These are phyloP conservation scores for Autographa gamma DNA, from an alignment of 2,888 invertebrate species.

Conservation along the genomic window DNA sequence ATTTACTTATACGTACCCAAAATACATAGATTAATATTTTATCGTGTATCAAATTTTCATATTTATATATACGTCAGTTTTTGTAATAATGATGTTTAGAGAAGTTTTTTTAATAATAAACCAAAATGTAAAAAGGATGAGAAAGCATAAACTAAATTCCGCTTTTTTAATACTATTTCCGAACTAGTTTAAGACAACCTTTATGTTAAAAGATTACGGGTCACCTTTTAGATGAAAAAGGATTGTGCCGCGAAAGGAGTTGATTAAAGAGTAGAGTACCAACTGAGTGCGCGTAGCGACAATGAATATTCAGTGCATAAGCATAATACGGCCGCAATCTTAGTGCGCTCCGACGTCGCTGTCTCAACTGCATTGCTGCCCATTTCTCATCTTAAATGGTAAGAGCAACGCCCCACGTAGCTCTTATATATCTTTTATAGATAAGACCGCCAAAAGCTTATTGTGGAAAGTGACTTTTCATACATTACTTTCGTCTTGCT, in stretches of 20 bases:
- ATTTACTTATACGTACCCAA: not conserved
- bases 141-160: not conserved
- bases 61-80: too few relatives aligned
- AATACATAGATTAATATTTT: not conserved
- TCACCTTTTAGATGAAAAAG: conserved; percentile 31
- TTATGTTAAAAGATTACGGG: conserved; percentile 14
- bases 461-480: not conserved
- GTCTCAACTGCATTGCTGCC: conserved; percentile 80
- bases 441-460: not conserved
- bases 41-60: not conserved
- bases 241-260: conserved; percentile 68
- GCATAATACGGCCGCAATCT: conserved; percentile 82
- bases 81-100: too few relatives aligned
- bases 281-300: conserved; percentile 71
- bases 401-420: conserved; percentile 70
- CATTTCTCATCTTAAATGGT: conserved; percentile 86
- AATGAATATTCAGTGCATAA: conserved; percentile 85
- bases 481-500: too few relatives aligned
- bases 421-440: conserved; percentile 52
- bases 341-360: conserved; percentile 69
- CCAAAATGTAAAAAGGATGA: too few relatives aligned
- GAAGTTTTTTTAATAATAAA: too few relatives aligned
- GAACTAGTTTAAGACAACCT: conserved; percentile 6
- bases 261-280: conserved; percentile 81
- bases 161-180: not conserved